Percentiles rank a stretch among this genome's conserved stretches.
phyloP scores from a whole-genome alignment of 2,888 invertebrate species.

The Digitonthophagus gazella region DNA sequence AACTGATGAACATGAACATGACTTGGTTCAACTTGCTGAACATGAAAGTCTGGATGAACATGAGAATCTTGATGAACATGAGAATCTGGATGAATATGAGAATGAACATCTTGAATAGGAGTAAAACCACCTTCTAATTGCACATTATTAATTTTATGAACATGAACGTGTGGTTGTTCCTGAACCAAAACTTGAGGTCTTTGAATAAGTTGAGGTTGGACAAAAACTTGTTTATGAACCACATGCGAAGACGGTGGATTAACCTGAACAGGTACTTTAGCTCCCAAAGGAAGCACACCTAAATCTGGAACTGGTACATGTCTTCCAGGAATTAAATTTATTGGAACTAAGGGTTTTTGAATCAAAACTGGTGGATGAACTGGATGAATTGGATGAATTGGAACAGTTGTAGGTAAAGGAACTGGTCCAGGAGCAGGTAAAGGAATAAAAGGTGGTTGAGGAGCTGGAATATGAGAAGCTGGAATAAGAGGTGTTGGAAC shows the following conservation, averaged over 20 bases:
- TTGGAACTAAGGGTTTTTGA: constrained; percentile 18
- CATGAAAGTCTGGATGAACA: constrained; percentile 18
- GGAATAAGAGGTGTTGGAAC: background rate
- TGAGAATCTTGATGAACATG: constrained; percentile 10
- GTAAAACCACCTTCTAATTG: constrained; percentile 18
- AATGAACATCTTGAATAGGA: constrained; percentile 11
- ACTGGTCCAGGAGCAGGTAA: background rate
- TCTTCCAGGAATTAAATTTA: constrained; percentile 22
- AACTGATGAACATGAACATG: constrained; percentile 16
- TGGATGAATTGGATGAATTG: constrained; percentile 21
- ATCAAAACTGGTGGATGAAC: background rate
- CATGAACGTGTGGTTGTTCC: background rate
- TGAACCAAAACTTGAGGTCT: constrained; percentile 17
- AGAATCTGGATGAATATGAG: background rate
- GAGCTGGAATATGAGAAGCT: background rate
- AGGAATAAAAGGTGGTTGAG: constrained; percentile 3
- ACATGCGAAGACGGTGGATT: constrained; percentile 14
- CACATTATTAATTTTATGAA: background rate
- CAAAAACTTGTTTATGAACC: constrained; percentile 20
- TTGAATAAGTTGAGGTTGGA: constrained; percentile 16
- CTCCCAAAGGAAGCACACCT: constrained; percentile 25
- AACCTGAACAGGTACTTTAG: constrained; percentile 24
- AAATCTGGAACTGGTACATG: constrained; percentile 25
- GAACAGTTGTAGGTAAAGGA: background rate
- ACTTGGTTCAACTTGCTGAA: too few species aligned